Evolutionary conservation across 2,888 invertebrate genomes (phyloP), one percentile per base, ranked within the genome.

Genomic region (Phorcus lineatus): DNA sequence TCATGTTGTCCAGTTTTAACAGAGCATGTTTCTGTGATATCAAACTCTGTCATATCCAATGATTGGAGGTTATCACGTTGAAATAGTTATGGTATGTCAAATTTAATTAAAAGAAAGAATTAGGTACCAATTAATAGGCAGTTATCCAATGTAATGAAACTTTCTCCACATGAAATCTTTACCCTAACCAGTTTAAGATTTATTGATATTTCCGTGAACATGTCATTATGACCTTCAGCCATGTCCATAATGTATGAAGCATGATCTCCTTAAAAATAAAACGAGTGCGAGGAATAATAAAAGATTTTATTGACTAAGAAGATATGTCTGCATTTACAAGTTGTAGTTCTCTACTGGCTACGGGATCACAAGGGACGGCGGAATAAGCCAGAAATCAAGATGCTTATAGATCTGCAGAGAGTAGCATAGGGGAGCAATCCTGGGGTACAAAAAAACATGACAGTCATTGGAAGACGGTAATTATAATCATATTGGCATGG

Each of bases 311-410:
- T 70, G 70, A 70, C 70, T 70, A 70, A 9, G 47, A 47, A 70
- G 31, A 70, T 70, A 36, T 70, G 36, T 70, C 70, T 70, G 31
- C 70, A 70, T 70, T 28, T 70, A 70, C 70, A 70, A 70, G 70
- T 31, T 70, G 36, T 70, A 36, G 1, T 47, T 47, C 6, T 47
- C 47, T 47, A 47, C 47, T 70, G n/a, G 70, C 70, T 70, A 70
- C 19, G 16, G 70, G 70, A 70, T 70, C 70, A 70, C 70, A 36
- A 36, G 24, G 62, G 62, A 13, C 16, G 62, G 62, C 62, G 28
- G 19, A 47, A 28, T 28, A 62, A 62, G 62, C 62, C 62, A 62
- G 62, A 62, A 28, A 28, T 28, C 62, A 62, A 13, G 28, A 62
- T 62, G 62, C 24, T 28, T 62, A 62, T 62, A 62, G 13, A 47